These are phyloP conservation scores for Lamellibrachia luymesi DNA, from an alignment of 1,140 invertebrate species.

Conservation along the genomic window DNA sequence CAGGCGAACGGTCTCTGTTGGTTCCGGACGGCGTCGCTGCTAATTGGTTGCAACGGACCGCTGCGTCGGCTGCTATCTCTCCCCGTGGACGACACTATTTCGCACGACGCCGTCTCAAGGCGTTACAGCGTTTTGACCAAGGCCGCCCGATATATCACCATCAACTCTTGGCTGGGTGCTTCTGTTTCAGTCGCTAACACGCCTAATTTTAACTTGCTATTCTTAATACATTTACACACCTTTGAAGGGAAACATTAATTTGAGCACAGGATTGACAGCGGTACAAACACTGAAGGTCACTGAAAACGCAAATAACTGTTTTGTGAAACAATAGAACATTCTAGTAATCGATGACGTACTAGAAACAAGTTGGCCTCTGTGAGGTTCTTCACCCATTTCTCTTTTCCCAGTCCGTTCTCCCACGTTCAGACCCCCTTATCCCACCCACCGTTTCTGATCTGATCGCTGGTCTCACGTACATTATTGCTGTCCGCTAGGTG, in stretches of 20 bases:
- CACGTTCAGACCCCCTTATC: neutral
- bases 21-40: neutral
- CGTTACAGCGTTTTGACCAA: neutral
- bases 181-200: neutral
- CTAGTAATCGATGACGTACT: too few species aligned
- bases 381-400: neutral
- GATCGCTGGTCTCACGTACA: too few species aligned
- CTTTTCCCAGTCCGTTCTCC: neutral
- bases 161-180: neutral
- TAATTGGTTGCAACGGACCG: neutral
- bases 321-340: neutral
- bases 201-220: neutral
- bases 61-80: neutral
- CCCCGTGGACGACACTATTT: neutral
- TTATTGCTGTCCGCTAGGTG: too few species aligned
- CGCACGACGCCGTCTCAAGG: neutral
- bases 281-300: neutral
- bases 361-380: too few species aligned
- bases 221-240: neutral
- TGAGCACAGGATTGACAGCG: neutral
- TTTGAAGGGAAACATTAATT: neutral
- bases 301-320: neutral
- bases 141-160: neutral
- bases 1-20: neutral
- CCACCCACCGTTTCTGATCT: neutral